Conservation (phyloP, 2,113 vertebrate genomes). For the Caloenas nicobarica region DNA sequence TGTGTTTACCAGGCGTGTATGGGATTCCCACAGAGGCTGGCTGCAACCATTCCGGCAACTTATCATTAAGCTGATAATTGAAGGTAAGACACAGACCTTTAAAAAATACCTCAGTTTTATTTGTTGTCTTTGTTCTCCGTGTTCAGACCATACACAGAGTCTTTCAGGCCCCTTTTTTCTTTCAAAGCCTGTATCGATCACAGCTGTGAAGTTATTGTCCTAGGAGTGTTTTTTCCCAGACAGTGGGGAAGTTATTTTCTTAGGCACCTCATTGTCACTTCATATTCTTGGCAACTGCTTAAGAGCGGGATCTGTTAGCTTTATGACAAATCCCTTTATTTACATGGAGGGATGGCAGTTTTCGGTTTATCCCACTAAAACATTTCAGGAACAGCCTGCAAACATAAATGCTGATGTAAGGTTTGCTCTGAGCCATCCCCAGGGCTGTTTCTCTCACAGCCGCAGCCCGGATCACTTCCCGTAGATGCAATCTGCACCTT, state of each 20-base stretch:
- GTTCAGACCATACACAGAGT: neutral
- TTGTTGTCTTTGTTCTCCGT: constrained; percentile 11
- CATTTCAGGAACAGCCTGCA: neutral
- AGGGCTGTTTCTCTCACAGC: neutral
- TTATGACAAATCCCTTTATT: constrained; percentile 61
- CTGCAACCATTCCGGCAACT: neutral
- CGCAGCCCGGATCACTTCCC: neutral
- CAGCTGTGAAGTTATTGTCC: constrained; percentile 10
- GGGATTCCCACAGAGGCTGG: neutral
- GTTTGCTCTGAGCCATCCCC: neutral
- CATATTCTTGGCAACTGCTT: constrained; percentile 52
- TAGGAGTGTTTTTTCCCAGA: neutral
- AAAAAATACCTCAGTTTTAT: neutral
- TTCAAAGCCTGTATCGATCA: neutral
- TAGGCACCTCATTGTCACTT: constrained; percentile 64
- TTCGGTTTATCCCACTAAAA: neutral
- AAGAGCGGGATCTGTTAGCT: constrained; percentile 17
- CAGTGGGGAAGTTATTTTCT: constrained; percentile 29
- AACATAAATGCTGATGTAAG: neutral
- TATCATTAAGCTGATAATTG: constrained; percentile 2
- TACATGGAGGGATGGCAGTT: constrained; percentile 19
- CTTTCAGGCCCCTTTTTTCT: neutral
- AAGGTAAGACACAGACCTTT: constrained; percentile 28
- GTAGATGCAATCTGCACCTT: neutral
- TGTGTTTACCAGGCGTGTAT: neutral